These are phyloP conservation scores for Pilophorus perplexus DNA, from an alignment of 2,888 invertebrate species.

Conservation along the genomic window DNA sequence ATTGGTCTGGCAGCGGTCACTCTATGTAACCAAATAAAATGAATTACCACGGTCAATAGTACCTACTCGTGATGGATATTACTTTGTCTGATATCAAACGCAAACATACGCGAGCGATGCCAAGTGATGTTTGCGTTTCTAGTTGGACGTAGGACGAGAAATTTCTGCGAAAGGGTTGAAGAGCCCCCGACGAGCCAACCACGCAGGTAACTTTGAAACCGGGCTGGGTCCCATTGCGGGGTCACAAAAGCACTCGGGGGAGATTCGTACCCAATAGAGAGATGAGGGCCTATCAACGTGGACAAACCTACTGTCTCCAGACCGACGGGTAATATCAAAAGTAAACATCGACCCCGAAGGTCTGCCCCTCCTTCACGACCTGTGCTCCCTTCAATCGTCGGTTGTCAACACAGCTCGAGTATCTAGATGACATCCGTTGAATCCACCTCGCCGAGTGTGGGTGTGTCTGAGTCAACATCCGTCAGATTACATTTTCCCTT, in stretches of 20 bases:
- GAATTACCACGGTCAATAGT: too few species aligned
- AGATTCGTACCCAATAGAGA: not conserved
- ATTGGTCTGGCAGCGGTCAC: too few species aligned
- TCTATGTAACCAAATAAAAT: too few species aligned
- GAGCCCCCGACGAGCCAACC: too few species aligned
- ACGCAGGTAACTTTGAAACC: too few species aligned
- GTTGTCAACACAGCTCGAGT: slow-evolving; percentile 16
- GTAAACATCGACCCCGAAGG: too few species aligned
- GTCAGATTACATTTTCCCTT: slow-evolving; percentile 6
- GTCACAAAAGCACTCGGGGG: too few species aligned
- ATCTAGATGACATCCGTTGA: slow-evolving; percentile 2
- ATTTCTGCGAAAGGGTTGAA: too few species aligned
- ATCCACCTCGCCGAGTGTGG: not conserved
- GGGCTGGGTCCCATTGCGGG: too few species aligned
- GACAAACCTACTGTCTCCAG: not conserved
- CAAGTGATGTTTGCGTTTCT: not conserved
- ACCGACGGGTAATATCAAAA: not conserved
- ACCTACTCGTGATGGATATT: too few species aligned
- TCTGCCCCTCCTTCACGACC: not conserved
- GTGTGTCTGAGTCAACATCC: slow-evolving; percentile 3
- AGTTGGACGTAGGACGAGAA: too few species aligned
- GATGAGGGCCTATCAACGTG: not conserved
- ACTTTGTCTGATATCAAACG: not conserved
- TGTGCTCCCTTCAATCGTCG: slow-evolving; percentile 1
- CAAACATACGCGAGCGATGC: not conserved